Base-by-base conservation (phyloP, 2,113 vertebrate genomes). In the Alexandromys fortis region DNA sequence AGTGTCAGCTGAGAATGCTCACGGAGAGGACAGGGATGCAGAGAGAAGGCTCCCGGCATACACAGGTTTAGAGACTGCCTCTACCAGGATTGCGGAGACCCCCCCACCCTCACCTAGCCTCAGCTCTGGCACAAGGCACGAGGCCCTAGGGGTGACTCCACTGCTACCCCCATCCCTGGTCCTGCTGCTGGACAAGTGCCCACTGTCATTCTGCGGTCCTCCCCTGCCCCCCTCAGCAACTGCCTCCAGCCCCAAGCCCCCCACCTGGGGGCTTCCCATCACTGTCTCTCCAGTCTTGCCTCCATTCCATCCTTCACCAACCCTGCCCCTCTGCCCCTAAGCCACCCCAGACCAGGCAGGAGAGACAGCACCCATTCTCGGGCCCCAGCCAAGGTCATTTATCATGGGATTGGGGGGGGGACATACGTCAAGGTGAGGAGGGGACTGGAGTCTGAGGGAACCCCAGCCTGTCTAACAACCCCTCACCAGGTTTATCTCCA, bases 331-430 rank as follows among this genome's bases (percentile, higher is more conserved):
- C 78, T 19, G 35, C 45, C 12, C n/a, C 3, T 45, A 73, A 35
- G 24, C 63, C 42, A 16, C 14, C 65, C 58, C 14, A 77, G 81
- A 67, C 85, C 86, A 91, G 90, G 55, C 75, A 3, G 42, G 83
- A 89, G 95, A 96, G 89, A 47, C 87, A 89, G 89, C 82, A 58
- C 67, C 81, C 93, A 77, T 58, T 67, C 92, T 75, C 86, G 28
- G 45, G 91, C 70, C 82, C 58, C n/a, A 91, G 93, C 91, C 97
- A 98, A 98, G 97, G 97, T 98, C 97, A 98, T 92, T 96, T 92
- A 94, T 91, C 95, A 63, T 76, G 12, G 9, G 7, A 10, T 11
- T 30, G 1, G 21, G 63, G 21, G 30, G 65, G 12, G 4, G 11
- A 4, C 12, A 17, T 10, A 38, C 3, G 35, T 76, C 38, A 88